Base-by-base conservation (phyloP, 2,113 vertebrate genomes). In the Nanorana parkeri region DNA sequence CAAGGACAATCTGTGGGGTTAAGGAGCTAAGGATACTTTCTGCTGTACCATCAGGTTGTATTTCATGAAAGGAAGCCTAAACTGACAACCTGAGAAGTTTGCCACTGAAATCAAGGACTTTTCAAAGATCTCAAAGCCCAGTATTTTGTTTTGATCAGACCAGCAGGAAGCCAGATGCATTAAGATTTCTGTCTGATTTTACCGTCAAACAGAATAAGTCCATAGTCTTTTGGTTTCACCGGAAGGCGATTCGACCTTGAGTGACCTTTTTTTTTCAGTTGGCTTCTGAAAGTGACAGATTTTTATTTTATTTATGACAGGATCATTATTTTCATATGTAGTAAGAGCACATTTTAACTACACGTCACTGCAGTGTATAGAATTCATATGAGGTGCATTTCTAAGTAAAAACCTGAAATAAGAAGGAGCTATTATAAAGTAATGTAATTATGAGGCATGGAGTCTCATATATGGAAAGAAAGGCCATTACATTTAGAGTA, bases 101-200 rank as follows among this genome's bases (percentile, higher is more conserved):
- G 29, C 41, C 7, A 24, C 28, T 23, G 56, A 54, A 73, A 17
- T 54, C 60, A 61, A 65, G 19, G 58, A 80, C 28, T 61, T 64
- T 69, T 72, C 21, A 56, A 65, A 20, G 66, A 54, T 17, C 16
- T 24, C 56, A 80, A 78, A 78, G 24, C n/a, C 63, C 56, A 19
- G 66, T 47, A 58, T 69, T 69, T 51, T 55, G 55, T 81, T 81
- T 74, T 74, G 80, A 81, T 74, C 61, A 36, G 69, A 28, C 4
- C 69, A 65, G 80, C 61, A 74, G 69, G 80, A 81, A 72, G 28
- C 67, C 55, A 61, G 55, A 21, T 69, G 60, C 68, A 65, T 81
- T 81, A 74, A 74, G 60, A 74, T 81, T 81, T 81, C 78, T 36
- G 41, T 81, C 68, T 74, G 60, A 81, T 81, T 74, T 73, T 74